phyloP scores from a whole-genome alignment of 1,140 invertebrate genomes.

The Cheumatopsyche charites region DNA sequence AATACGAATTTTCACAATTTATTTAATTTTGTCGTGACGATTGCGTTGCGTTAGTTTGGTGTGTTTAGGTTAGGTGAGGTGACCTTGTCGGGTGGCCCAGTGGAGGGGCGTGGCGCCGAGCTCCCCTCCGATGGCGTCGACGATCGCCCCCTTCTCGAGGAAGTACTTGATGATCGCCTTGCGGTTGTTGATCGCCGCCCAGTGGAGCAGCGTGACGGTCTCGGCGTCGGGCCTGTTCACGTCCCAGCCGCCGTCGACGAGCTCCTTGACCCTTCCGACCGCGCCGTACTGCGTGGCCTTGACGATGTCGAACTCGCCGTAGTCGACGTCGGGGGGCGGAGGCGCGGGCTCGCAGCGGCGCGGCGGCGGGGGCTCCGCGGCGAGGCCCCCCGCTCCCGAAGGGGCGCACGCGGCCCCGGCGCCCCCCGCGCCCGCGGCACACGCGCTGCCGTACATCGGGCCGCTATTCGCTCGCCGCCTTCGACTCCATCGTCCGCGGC shows the following conservation, averaged over 20 bases:
- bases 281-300: constrained; percentile 95
- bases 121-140: constrained; percentile 96
- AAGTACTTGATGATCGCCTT: constrained; percentile 90
- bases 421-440: constrained; percentile 61
- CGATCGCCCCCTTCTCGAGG: constrained; percentile 83
- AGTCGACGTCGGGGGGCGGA: constrained; percentile 65
- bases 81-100: constrained; percentile 96
- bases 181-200: constrained; percentile 98
- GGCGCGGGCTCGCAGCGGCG: constrained; percentile 60
- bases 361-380: constrained; percentile 56
- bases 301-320: constrained; percentile 88
- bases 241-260: constrained; percentile 87
- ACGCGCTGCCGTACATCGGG: constrained; percentile 70
- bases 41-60: too few relatives aligned
- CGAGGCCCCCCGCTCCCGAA: constrained; percentile 56
- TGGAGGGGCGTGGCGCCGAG: constrained; percentile 94
- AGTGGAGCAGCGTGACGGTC: constrained; percentile 96
- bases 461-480: not conserved
- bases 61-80: too few relatives aligned
- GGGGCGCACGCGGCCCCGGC: constrained; percentile 51
- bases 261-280: constrained; percentile 79
- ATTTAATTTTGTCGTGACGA: too few relatives aligned
- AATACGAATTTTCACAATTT: too few relatives aligned
- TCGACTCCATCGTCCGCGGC: not conserved
- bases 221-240: constrained; percentile 89